Conservation (phyloP, 2,113 vertebrate species). For the Ophthalmolycus amberensis region DNA sequence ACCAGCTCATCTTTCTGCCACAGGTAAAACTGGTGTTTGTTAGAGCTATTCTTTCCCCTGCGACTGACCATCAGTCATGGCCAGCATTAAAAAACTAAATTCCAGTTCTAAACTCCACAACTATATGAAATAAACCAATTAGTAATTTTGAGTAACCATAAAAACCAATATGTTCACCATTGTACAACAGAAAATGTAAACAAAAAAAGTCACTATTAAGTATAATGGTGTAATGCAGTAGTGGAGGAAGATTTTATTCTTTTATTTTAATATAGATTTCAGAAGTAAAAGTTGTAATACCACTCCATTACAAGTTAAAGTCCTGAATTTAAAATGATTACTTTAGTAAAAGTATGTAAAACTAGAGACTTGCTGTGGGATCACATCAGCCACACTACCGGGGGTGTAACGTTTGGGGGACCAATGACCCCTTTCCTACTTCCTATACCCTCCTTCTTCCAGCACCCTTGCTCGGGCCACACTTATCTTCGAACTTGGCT, state of each 20-base stretch:
- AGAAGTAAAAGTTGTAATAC: neutral
- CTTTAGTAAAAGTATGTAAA: too few relatives aligned
- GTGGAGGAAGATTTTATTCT: neutral
- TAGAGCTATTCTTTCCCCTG: slow-evolving; percentile 11
- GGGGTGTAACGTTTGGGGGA: neutral
- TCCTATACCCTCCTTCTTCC: neutral
- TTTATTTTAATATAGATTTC: neutral
- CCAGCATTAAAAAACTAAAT: neutral
- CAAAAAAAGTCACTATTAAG: neutral
- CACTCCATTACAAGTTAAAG: neutral
- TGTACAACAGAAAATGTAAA: neutral
- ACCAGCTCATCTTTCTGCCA: slow-evolving; percentile 29
- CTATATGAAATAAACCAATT: neutral
- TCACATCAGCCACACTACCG: neutral
- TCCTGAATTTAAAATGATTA: neutral
- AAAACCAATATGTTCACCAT: too few relatives aligned
- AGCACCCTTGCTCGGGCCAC: neutral
- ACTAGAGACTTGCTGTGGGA: too few relatives aligned
- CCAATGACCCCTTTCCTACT: neutral
- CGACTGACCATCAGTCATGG: slow-evolving; percentile 13
- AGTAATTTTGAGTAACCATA: neutral
- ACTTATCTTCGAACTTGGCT: neutral
- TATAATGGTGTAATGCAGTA: neutral
- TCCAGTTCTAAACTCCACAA: neutral
- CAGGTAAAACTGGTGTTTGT: slow-evolving; percentile 29